phyloP scores from a whole-genome alignment of 2,113 vertebrate species.

The Loxodonta africana region DNA sequence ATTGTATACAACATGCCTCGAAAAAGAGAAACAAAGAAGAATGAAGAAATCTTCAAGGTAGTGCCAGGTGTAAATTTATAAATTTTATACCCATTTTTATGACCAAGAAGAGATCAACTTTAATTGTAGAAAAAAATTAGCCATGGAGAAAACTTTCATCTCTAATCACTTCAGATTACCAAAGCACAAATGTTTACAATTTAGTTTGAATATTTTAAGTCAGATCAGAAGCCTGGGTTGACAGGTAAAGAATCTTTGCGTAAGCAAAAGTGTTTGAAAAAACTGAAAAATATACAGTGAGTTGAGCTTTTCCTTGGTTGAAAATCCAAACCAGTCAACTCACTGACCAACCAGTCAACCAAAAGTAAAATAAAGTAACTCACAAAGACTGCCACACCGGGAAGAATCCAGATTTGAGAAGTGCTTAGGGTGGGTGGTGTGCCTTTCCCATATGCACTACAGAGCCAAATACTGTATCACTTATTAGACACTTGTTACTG shows the following conservation, averaged over 20 bases:
- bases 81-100: neutral
- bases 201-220: conserved; percentile 39
- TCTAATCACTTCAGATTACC: neutral
- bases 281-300: neutral
- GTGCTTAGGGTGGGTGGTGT: neutral
- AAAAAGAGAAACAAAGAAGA: neutral
- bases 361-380: neutral
- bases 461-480: neutral
- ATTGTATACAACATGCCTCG: neutral
- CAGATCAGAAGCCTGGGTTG: neutral
- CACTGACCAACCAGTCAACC: neutral
- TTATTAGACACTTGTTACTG: neutral
- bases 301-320: conserved; percentile 5
- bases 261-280: conserved; percentile 40
- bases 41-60: neutral
- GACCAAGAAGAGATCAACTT: neutral
- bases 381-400: neutral
- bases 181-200: conserved; percentile 18
- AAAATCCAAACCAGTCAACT: conserved; percentile 37
- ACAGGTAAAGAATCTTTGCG: conserved; percentile 26
- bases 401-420: neutral
- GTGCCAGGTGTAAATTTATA: neutral
- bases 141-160: neutral
- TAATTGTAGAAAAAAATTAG: conserved; percentile 2
- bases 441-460: neutral